phyloP scores from a whole-genome alignment of 2,113 vertebrate genomes.

The Phainopepla nitens region DNA sequence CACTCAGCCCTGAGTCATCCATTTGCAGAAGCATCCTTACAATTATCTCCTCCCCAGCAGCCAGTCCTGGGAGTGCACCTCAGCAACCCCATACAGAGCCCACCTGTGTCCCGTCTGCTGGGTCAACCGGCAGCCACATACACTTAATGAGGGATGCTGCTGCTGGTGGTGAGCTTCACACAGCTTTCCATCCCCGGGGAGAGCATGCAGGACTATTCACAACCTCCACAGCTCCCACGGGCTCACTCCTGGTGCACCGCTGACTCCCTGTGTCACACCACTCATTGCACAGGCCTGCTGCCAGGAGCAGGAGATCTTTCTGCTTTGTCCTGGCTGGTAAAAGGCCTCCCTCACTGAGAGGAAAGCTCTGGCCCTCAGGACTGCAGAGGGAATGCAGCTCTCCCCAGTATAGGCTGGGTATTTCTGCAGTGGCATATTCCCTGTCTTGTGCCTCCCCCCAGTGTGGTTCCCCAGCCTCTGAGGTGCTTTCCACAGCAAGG shows the following conservation, averaged over 20 bases:
- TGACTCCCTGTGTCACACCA: neutral
- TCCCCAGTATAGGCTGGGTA: neutral
- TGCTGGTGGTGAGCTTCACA: neutral
- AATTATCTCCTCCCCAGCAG: neutral
- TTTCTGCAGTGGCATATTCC: neutral
- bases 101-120: neutral
- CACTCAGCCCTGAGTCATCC: neutral
- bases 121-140: neutral
- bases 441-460: neutral
- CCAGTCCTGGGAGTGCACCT: neutral
- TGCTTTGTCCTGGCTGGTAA: neutral
- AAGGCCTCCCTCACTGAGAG: rapidly evolving
- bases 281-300: neutral
- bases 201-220: neutral
- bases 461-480: rapidly evolving
- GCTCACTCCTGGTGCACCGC: neutral
- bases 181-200: neutral
- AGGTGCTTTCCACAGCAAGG: neutral
- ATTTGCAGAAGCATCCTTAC: neutral
- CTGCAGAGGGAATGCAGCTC: rapidly evolving
- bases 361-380: neutral
- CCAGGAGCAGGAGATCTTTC: neutral
- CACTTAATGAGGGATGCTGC: neutral
- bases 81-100: neutral
- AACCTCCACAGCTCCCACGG: neutral